These are phyloP conservation scores for Pyrrhia umbra DNA, from an alignment of 2,888 invertebrate species.

Conservation along the genomic window DNA sequence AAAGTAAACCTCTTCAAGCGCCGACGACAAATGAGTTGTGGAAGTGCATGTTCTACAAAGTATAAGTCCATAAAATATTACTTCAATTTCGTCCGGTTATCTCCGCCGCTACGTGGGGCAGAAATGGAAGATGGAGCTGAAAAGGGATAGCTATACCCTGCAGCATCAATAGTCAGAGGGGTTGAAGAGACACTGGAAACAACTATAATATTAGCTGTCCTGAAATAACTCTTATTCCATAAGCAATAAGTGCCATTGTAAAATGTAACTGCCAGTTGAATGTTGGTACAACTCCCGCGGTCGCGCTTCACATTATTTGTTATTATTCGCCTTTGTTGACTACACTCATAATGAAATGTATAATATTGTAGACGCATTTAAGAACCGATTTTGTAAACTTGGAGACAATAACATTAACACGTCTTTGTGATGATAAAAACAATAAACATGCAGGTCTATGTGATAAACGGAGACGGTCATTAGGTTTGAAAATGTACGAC, in stretches of 20 bases:
- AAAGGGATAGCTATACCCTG: conserved; percentile 62
- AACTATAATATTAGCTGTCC: conserved; percentile 25
- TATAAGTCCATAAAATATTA: conserved; percentile 57
- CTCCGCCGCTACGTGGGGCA: conserved; percentile 32
- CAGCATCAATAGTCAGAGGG: conserved; percentile 61
- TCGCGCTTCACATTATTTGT: conserved; percentile 58
- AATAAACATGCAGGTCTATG: conserved; percentile 34
- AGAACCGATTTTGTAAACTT: conserved; percentile 45
- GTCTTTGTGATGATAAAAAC: conserved; percentile 50
- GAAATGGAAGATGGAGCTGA: conserved; percentile 57
- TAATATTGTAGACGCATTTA: conserved; percentile 49
- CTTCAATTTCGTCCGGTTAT: conserved; percentile 48
- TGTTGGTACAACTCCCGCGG: conserved; percentile 36
- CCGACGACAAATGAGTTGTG: conserved; percentile 56
- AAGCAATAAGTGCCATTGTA: conserved; percentile 34
- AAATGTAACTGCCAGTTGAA: conserved; percentile 33
- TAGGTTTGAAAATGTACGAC: conserved; percentile 19
- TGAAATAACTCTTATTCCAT: conserved; percentile 38
- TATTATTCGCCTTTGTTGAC: conserved; percentile 62
- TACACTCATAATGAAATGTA: conserved; percentile 50
- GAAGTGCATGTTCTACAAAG: conserved; percentile 56
- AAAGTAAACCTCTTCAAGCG: conserved; percentile 53
- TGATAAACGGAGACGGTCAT: conserved; percentile 37
- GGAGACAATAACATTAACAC: conserved; percentile 48
- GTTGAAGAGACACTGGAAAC: conserved; percentile 50